Evolutionary conservation across 2,113 vertebrate species (phyloP), one percentile per base, ranked within the genome.

Genomic region (Halcyon malimbica): DNA sequence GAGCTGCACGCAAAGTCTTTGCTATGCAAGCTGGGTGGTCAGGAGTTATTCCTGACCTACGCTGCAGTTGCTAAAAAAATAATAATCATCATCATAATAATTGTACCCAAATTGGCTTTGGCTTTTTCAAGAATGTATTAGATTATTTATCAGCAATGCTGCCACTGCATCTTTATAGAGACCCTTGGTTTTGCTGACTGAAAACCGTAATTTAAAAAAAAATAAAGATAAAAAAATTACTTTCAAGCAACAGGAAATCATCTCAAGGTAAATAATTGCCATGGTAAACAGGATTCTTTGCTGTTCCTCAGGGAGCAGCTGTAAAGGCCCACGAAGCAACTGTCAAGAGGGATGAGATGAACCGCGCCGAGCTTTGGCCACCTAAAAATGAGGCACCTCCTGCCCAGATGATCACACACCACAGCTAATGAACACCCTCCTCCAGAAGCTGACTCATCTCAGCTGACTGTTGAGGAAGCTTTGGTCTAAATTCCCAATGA

Each of bases 251-350:
- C 3, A 13, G 42, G 84, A 91, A 89, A 94, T 60, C 33, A 51
- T 57, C 59, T n/a, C 82, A 18, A 16, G 39, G 35, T 79, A 60
- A 94, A 68, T 71, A 84, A 68, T 13, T 56, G 21, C 77, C 82
- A 48, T 18, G 53, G 44, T 39, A 62, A 59, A 91, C 42, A 92
- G 77, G 74, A 74, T 41, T 82, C 53, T 53, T 57, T 14, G 33
- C 26, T 48, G 2, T 13, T 41, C 24, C 15, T 5, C 0, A 0
- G 60, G 50, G 28, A 86, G 76, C 2, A 4, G 60, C 60, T 70
- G 44, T 8, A 41, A 31, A 23, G 5, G 20, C 31, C 78, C 70
- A 64, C 0, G 0, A 62, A 71, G 33, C 29, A 23, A 10, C 31
- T 26, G 28, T 5, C 29, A 74, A 42, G 60, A 89, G 51, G 57